A percentile compares a stretch with the other conserved stretches of the same genome.
These are phyloP conservation scores for Atrina japonica DNA, from an alignment of 2,888 invertebrate genomes.

Conservation along the genomic window DNA sequence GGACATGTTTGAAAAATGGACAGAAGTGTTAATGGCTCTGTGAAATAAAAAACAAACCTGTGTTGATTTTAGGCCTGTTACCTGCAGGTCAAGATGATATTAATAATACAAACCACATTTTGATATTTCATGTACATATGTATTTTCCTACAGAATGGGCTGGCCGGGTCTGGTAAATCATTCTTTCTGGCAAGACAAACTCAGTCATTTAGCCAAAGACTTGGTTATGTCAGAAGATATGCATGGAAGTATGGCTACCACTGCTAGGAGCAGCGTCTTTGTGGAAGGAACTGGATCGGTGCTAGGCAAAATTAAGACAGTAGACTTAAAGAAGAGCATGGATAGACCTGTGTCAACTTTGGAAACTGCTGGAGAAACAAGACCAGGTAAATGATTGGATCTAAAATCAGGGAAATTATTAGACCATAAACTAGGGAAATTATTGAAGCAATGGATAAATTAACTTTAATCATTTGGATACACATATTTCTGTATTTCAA, in stretches of 20 bases:
- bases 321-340: conserved; percentile 63
- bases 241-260: conserved; percentile 58
- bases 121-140: too few species aligned
- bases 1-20: neutral
- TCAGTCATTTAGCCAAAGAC: conserved; percentile 75
- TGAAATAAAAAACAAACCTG: too few species aligned
- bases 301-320: conserved; percentile 68
- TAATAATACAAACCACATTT: too few species aligned
- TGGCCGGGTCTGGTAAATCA: conserved; percentile 79
- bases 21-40: too few species aligned
- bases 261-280: conserved; percentile 67
- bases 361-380: conserved; percentile 57
- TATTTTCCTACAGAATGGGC: conserved; percentile 64
- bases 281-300: conserved; percentile 70
- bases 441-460: too few species aligned
- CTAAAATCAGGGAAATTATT: too few species aligned
- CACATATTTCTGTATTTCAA: too few species aligned
- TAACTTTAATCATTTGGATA: too few species aligned
- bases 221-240: conserved; percentile 64
- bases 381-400: too few species aligned
- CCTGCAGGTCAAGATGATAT: too few species aligned
- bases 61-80: too few species aligned
- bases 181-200: conserved; percentile 78
- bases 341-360: conserved; percentile 61
- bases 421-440: too few species aligned